Evolutionary conservation across 1,140 invertebrate species (phyloP), one percentile per base, ranked within the genome.

Genomic region (Ooceraea biroi): DNA sequence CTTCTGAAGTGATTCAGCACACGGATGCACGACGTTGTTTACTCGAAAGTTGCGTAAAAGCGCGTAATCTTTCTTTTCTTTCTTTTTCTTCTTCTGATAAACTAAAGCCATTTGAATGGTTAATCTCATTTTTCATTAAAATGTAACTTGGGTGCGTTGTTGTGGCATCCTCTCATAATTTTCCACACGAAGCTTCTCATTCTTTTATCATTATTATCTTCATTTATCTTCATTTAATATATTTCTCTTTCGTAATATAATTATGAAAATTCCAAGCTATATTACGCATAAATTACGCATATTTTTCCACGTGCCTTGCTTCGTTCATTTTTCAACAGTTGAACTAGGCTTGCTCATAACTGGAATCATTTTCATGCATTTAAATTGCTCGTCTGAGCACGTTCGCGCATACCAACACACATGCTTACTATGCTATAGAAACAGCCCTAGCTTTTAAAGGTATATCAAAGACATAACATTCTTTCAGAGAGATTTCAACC

Each of bases 341-440:
- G n/a, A 30, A 74, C 57, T 61, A 41, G 14, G 11, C 19, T 73
- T 36, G 7, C 72, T 74, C 48, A 17, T 77, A 69, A 78, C 48
- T 78, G 68, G 30, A 78, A 78, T 78, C 76, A 55, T 63, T 48
- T 78, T 78, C 63, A 78, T 78, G 76, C 76, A 78, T 78, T 78
- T 78, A 78, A 78, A 78, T 78, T 55, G 76, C 30, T 22, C 65
- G 30, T 55, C 74, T 78, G 30, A 76, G 48, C 48, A 55, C 22
- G 48, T 55, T 57, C 36, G 36, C 63, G 36, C 48, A 12, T 57
- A 17, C 63, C 55, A 41, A 19, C 22, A 55, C 22, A 27, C 68
- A 10, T 55, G 12, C 17, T 55, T 10, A 5, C 63, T 25, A 78
- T 61, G 3, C 22, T 17, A 27, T 52, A 44, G n/a, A 78, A 78